phyloP scores from a whole-genome alignment of 2,797 vertebrate species.

The Borostomias antarcticus region DNA sequence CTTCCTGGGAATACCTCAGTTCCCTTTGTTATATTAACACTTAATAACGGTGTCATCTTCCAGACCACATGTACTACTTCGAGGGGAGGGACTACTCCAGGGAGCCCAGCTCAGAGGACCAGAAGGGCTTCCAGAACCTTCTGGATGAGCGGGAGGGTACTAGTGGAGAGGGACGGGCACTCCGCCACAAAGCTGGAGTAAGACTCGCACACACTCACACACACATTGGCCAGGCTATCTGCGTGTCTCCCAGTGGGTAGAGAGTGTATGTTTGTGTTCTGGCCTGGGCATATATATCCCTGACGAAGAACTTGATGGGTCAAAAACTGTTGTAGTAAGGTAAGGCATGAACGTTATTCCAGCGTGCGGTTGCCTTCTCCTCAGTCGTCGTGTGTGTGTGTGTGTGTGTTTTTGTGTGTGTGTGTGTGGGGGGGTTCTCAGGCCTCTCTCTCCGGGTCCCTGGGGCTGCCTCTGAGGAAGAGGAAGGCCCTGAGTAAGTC shows the following conservation, averaged over 20 bases:
- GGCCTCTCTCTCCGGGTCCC: conserved; percentile 67
- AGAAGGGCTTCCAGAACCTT: conserved; percentile 78
- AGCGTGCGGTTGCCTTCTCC: not conserved
- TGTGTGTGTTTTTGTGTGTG: not conserved
- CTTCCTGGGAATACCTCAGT: too few relatives aligned
- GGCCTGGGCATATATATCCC: too few relatives aligned
- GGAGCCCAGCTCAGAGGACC: conserved; percentile 84
- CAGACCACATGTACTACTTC: conserved; percentile 91
- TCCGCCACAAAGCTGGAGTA: conserved; percentile 83
- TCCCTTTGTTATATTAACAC: too few relatives aligned
- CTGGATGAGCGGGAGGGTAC: conserved; percentile 74
- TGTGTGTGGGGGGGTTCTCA: conserved; percentile 38
- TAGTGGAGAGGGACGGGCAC: conserved; percentile 74
- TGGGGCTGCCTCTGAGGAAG: conserved; percentile 65
- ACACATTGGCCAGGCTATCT: not conserved
- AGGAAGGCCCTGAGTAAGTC: conserved; percentile 76
- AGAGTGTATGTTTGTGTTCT: not conserved
- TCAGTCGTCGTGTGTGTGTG: not conserved
- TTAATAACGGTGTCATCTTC: conserved; percentile 46
- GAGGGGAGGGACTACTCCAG: conserved; percentile 96
- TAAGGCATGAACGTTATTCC: too few relatives aligned
- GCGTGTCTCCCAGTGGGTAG: not conserved
- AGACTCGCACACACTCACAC: conserved; percentile 33
- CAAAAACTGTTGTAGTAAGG: too few relatives aligned
- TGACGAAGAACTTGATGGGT: too few relatives aligned